Evolutionary conservation across 1,140 invertebrate species (phyloP), one percentile per base, ranked within the genome.

Genomic region (Drosophila nasuta): DNA sequence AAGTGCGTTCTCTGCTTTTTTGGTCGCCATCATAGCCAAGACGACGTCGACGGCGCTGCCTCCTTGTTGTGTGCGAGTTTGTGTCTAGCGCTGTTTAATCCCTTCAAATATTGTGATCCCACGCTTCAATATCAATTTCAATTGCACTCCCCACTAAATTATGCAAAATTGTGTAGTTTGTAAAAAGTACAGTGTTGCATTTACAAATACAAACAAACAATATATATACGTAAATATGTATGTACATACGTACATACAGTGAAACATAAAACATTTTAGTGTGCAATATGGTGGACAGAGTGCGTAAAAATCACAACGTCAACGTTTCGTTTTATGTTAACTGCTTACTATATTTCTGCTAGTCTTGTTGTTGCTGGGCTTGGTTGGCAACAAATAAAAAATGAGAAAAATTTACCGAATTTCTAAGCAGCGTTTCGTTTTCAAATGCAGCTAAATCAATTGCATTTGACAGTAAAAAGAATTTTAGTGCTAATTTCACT

Each of bases 1-100:
- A 88, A 88, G 80, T 88, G 85, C 81, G 83, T 89, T 87, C 85
- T 82, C 85, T 83, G 77, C 81, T 66, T 73, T 66, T 73, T 65
- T 76, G 77, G 83, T 89, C 85, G 83, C 83, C 83, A 88, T 88
- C 85, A 88, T 73, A 89, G 83, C 68, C 62, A 68, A 72, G 77
- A 73, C 59, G 45, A 62, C 20, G 60, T 46, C 46, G 73, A 52
- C 46, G 62, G 48, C 72, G 28, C 25, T 49, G 49, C 45, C 67
- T 75, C 51, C 73, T 75, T 45, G 66, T 65, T 35, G 52, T 59
- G 13, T 62, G 6, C 38, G 49, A 46, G 25, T 72, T 60, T 71
- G 52, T 64, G 73, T 65, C 67, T 75, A 70, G 58, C 49, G 52
- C 52, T 54, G 58, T 75, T 25, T 75, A 71, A 75, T 71, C 68